Conservation (phyloP, 64 coral and sea anemone genomes). For the Montipora foliosa region DNA sequence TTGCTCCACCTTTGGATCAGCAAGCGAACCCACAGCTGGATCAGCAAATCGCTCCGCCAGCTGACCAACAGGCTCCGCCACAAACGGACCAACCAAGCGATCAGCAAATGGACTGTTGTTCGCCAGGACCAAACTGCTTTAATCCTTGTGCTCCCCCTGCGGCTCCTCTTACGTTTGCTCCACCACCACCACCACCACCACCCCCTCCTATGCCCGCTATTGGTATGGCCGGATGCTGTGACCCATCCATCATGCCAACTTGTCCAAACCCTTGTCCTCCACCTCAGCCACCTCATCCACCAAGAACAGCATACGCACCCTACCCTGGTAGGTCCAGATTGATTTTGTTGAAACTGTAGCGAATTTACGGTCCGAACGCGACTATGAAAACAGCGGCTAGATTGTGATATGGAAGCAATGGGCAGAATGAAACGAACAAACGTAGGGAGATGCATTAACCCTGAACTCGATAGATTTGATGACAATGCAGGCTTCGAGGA, state of each 20-base stretch:
- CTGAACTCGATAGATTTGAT: no score
- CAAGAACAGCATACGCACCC: constrained; percentile 74
- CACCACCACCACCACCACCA: constrained; percentile 29
- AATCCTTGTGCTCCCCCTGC: constrained; percentile 65
- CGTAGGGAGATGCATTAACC: no score
- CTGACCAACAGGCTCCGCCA: constrained; percentile 1
- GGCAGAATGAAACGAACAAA: no score
- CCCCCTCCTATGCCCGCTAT: constrained; percentile 53
- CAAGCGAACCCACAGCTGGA: not conserved
- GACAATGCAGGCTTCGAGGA: no score
- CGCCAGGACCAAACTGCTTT: constrained; percentile 45
- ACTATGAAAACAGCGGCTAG: no score
- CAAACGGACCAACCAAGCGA: not conserved
- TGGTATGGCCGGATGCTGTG: constrained; percentile 80
- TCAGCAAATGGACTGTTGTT: constrained; percentile 64
- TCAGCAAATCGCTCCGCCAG: not conserved
- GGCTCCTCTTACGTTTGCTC: constrained; percentile 19
- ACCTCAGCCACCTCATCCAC: constrained; percentile 64
- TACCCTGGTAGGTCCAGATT: constrained; percentile 70
- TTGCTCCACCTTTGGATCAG: not conserved
- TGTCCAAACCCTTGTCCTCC: constrained; percentile 85
- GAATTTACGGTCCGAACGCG: no score
- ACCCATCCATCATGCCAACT: constrained; percentile 64
- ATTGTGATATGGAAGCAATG: no score
- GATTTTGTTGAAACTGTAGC: not conserved